These are phyloP conservation scores for Drosophila willistoni DNA, from an alignment of 1,140 invertebrate genomes.

Conservation along the genomic window DNA sequence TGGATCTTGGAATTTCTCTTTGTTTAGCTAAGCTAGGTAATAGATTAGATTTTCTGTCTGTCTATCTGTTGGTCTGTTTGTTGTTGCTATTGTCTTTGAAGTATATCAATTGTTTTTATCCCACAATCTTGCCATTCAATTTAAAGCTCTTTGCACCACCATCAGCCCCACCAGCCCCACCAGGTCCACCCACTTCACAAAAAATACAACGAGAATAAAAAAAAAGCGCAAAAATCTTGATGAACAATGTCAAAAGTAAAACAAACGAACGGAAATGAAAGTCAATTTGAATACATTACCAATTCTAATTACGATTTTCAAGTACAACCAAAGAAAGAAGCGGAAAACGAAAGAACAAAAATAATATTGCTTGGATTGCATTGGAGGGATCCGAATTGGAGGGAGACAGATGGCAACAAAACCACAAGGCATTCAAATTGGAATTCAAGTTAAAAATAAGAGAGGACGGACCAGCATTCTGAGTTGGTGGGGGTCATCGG, in stretches of 20 bases:
- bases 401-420: slow-evolving; percentile 19
- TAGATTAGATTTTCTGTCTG: slow-evolving; percentile 45
- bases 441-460: slow-evolving; percentile 74
- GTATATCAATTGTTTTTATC: slow-evolving; percentile 38
- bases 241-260: slow-evolving; percentile 55
- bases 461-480: slow-evolving; percentile 34
- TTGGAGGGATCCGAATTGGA: slow-evolving; percentile 9
- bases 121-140: slow-evolving; percentile 11
- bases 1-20: slow-evolving; percentile 48
- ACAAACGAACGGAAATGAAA: slow-evolving; percentile 77
- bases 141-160: slow-evolving; percentile 22
- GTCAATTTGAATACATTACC: slow-evolving; percentile 83
- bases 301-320: slow-evolving; percentile 83
- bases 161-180: not conserved
- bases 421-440: slow-evolving; percentile 79
- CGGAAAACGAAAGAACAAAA: slow-evolving; percentile 59
- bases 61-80: slow-evolving; percentile 10
- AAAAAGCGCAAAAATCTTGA: slow-evolving; percentile 60
- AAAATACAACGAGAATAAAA: not conserved
- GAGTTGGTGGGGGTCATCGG: not conserved
- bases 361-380: slow-evolving; percentile 69
- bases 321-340: slow-evolving; percentile 62
- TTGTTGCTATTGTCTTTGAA: slow-evolving; percentile 6
- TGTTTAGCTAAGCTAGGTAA: slow-evolving; percentile 26
- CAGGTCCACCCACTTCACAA: not conserved